A percentile compares a stretch with the other conserved stretches of the same genome.
These are phyloP conservation scores for Tenthredo mesomela DNA, from an alignment of 2,888 invertebrate genomes.

Conservation along the genomic window DNA sequence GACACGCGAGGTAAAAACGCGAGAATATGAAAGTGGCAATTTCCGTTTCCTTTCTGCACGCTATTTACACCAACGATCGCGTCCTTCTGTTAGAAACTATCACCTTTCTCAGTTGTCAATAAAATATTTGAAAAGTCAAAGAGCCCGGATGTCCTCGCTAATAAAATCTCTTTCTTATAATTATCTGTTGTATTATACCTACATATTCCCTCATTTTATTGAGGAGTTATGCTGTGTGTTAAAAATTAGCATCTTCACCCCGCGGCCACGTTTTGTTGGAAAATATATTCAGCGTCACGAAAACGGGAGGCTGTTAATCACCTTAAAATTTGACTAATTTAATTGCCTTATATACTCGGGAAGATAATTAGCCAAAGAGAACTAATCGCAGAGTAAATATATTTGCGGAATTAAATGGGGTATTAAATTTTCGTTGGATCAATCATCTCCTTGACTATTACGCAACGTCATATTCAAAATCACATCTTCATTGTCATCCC, in stretches of 20 bases:
- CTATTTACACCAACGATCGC: slow-evolving; percentile 16
- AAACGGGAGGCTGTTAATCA: slow-evolving; percentile 29
- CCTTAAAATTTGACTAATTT: slow-evolving; percentile 34
- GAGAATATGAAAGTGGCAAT: slow-evolving; percentile 41
- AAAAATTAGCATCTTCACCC: slow-evolving; percentile 16
- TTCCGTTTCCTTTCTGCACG: slow-evolving; percentile 31
- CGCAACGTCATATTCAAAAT: not conserved
- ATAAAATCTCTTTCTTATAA: not conserved
- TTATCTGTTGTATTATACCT: not conserved
- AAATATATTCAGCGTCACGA: slow-evolving; percentile 32
- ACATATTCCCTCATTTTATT: not conserved
- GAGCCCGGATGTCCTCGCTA: not conserved
- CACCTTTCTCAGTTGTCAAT: not conserved
- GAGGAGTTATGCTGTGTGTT: not conserved
- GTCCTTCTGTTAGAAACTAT: slow-evolving; percentile 9
- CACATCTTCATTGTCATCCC: not conserved
- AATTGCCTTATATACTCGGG: not conserved
- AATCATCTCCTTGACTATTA: not conserved
- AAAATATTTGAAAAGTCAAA: not conserved
- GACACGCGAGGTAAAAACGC: slow-evolving; percentile 5
- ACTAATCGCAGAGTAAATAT: slow-evolving; percentile 29
- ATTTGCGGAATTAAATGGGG: not conserved
- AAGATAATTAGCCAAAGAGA: slow-evolving; percentile 39
- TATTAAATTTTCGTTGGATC: slow-evolving; percentile 1
- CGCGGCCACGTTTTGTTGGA: not conserved